Base-by-base conservation (phyloP, 2,113 vertebrate species). In the Epinephelus lanceolatus region DNA sequence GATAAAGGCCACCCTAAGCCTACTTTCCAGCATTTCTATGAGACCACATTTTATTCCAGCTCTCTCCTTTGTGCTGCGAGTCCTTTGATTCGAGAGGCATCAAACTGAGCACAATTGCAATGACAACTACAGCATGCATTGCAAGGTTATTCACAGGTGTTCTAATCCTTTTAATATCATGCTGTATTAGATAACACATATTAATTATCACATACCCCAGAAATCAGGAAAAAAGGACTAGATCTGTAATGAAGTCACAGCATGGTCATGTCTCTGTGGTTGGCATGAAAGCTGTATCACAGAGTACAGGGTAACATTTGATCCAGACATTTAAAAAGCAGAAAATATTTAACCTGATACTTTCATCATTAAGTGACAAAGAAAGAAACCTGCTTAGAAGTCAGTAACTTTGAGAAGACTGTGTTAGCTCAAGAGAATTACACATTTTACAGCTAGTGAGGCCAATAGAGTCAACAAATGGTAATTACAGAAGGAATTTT, bases 171-270 rank as follows among this genome's bases (percentile, higher is more conserved):
- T 83, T 89, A 53, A 70, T 60, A 81, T 88, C 81, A 76, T 0
- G 86, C 72, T 69, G 81, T 30, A 85, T 91, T 83, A 83, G 89
- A 90, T 91, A 86, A 79, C 84, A 78, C 76, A 52, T 78, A 78
- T 70, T 92, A 88, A 92, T 93, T 88, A 91, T 81, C 87, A 89
- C 84, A 37, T 86, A 88, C 73, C 80, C 65, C 56, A 52, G 81
- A 86, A 89, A 91, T 80, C 60, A 71, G 30, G 53, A 40, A 53
- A 66, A 30, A 88, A 53, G n/a, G 4, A 63, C 63, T n/a, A 33
- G 57, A 88, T 83, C 33, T 81, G 84, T 85, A 81, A 86, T 89
- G 76, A 83, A 91, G 90, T 85, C 89, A 72, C 87, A 92, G 90
- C 83, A 6, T 79, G 86, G 71, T 73, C 79, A 27, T 67, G 70